These are phyloP conservation scores for Perca schrenkii DNA, from an alignment of 2,113 vertebrate genomes.

Conservation along the genomic window DNA sequence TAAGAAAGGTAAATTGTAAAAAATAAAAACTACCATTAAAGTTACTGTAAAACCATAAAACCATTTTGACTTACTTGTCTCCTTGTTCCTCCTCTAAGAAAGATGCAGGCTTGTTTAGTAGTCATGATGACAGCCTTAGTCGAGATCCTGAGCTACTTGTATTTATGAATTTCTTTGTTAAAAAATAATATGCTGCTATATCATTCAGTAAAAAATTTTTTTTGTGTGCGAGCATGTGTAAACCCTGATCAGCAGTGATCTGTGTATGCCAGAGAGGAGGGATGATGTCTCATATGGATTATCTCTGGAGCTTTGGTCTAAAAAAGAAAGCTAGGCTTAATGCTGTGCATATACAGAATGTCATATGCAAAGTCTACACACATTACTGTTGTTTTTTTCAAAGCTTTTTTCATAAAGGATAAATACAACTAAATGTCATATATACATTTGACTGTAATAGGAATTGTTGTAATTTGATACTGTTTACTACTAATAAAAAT, in stretches of 20 bases:
- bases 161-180: conserved; percentile 9
- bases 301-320: conserved; percentile 72
- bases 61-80: conserved; percentile 79
- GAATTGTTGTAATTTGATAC: neutral
- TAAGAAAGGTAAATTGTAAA: neutral
- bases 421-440: neutral
- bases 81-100: conserved; percentile 86
- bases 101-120: conserved; percentile 89
- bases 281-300: conserved; percentile 70
- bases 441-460: neutral
- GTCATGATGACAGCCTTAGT: conserved; percentile 75
- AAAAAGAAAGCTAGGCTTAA: conserved; percentile 72
- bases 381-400: neutral
- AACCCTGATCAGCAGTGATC: conserved; percentile 48
- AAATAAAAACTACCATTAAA: neutral
- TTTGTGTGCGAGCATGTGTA: conserved; percentile 10
- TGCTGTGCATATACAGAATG: conserved; percentile 37
- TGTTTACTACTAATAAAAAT: neutral
- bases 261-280: conserved; percentile 34
- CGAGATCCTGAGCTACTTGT: conserved; percentile 13
- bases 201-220: conserved; percentile 17
- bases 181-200: neutral
- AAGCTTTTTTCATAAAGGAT: neutral
- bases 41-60: neutral
- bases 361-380: conserved; percentile 7